phyloP scores from a whole-genome alignment of 1,140 invertebrate species.

The Zaprionus ghesquierei region DNA sequence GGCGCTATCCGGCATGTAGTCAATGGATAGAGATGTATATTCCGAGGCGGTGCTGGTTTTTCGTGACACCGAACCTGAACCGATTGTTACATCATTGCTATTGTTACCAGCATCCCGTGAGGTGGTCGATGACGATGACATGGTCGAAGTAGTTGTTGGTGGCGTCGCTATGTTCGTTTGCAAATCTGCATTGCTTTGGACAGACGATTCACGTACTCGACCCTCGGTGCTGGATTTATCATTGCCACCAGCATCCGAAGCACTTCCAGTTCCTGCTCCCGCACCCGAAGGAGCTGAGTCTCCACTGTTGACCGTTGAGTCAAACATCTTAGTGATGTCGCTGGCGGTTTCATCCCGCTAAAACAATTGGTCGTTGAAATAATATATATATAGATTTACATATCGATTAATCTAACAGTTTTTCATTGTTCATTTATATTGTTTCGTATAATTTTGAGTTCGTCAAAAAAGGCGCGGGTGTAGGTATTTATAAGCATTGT shows the following conservation, averaged over 20 bases:
- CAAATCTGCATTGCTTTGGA: constrained; percentile 32
- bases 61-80: constrained; percentile 83
- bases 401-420: constrained; percentile 29
- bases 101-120: constrained; percentile 68
- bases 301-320: constrained; percentile 61
- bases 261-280: constrained; percentile 24
- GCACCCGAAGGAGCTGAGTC: constrained; percentile 36
- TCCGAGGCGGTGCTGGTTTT: constrained; percentile 84
- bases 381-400: constrained; percentile 37
- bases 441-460: constrained; percentile 2
- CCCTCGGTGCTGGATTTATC: constrained; percentile 35
- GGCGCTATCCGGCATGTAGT: constrained; percentile 84
- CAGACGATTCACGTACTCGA: constrained; percentile 36
- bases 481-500: constrained; percentile 29
- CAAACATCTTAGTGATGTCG: constrained; percentile 81
- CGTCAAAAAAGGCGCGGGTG: constrained; percentile 14
- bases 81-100: constrained; percentile 83
- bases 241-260: constrained; percentile 16
- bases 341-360: constrained; percentile 83
- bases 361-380: constrained; percentile 56
- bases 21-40: constrained; percentile 82
- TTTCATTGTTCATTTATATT: neutral
- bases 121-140: constrained; percentile 69
- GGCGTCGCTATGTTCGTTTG: constrained; percentile 48
- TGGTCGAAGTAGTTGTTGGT: constrained; percentile 69